Base-by-base conservation (phyloP, 2,888 invertebrate species). In the Cabera pusaria region DNA sequence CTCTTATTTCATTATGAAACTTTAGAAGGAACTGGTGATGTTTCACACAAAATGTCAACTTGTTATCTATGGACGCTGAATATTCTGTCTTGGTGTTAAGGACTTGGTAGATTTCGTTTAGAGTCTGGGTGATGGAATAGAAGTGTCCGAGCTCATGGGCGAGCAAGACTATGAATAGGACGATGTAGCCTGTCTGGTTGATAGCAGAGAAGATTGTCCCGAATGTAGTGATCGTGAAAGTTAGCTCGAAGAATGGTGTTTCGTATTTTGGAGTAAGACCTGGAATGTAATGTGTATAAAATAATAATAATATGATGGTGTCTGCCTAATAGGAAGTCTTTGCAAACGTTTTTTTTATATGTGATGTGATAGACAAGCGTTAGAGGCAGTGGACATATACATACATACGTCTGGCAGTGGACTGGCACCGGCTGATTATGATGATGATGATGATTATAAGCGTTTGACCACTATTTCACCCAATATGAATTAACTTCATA, bases 111-210 rank as follows among this genome's bases (percentile, higher is more conserved):
- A 77, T 60, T 6, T 70, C 60, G 16, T 64, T 49, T 3, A 78
- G 47, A 2, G 64, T 71, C 39, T 64, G 70, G 3, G 64, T 66
- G 28, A 77, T 75, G 5, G 66, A 73, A 41, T 69, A 68, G 43
- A 71, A 71, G 43, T 79, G 75, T 0, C 76, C 78, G 1, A 79
- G 60, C 37, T 76, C 76, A 16, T 77, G 72, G 6, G 64, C 51
- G 4, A 77, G 46, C 6, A 79, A 51, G 0, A 62, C 67, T 5
- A 79, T 57, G 39, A 77, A 78, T 1, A 79, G 60, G 1, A 75
- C 61, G 14, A 75, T 77, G 59, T 76, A 77, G 9, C 76, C 78
- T 0, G 75, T 77, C 44, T 78, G 78, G 54, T 76, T 79, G 44
- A 76, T 51, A 4, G 64, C 77, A 0, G 78, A 79, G 47, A 78